Percentiles rank a stretch among this genome's conserved stretches.
Conservation (phyloP, 1,140 invertebrate genomes). For the Zaprionus camerounensis region DNA sequence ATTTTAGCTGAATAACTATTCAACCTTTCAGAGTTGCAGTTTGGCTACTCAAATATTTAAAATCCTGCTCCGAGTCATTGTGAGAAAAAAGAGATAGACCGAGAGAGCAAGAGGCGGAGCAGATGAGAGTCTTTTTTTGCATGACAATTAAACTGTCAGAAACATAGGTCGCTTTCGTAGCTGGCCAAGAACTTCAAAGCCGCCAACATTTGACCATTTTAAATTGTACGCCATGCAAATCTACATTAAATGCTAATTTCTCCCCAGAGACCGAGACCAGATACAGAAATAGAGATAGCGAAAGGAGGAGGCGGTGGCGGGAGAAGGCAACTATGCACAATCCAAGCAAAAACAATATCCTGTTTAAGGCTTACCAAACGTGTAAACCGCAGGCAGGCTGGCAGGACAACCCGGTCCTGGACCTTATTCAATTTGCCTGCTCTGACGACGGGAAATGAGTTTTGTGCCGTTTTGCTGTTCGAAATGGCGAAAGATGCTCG, state of each 20-base stretch:
- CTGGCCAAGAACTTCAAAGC: slow-evolving; percentile 60
- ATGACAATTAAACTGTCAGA: slow-evolving; percentile 69
- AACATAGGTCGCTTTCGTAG: slow-evolving; percentile 33
- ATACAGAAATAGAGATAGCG: neutral
- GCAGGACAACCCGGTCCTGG: neutral
- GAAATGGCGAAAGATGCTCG: slow-evolving; percentile 5
- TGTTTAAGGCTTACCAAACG: slow-evolving; percentile 53
- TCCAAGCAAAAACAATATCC: slow-evolving; percentile 60
- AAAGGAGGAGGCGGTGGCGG: neutral
- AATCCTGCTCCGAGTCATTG: neutral
- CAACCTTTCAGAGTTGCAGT: neutral
- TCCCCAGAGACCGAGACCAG: slow-evolving; percentile 14
- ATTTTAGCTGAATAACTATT: neutral
- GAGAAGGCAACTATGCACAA: neutral
- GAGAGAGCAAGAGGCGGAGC: neutral
- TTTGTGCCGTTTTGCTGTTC: slow-evolving; percentile 33
- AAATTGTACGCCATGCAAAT: slow-evolving; percentile 37
- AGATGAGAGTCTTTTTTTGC: slow-evolving; percentile 13
- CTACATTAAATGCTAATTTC: slow-evolving; percentile 68
- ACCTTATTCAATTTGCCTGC: slow-evolving; percentile 53
- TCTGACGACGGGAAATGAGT: slow-evolving; percentile 63
- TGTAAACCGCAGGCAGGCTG: slow-evolving; percentile 35
- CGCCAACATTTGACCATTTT: slow-evolving; percentile 22
- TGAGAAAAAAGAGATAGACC: neutral
- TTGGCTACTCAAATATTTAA: slow-evolving; percentile 3